These are phyloP conservation scores for Brenthis daphne DNA, from an alignment of 2,888 invertebrate species.

Conservation along the genomic window DNA sequence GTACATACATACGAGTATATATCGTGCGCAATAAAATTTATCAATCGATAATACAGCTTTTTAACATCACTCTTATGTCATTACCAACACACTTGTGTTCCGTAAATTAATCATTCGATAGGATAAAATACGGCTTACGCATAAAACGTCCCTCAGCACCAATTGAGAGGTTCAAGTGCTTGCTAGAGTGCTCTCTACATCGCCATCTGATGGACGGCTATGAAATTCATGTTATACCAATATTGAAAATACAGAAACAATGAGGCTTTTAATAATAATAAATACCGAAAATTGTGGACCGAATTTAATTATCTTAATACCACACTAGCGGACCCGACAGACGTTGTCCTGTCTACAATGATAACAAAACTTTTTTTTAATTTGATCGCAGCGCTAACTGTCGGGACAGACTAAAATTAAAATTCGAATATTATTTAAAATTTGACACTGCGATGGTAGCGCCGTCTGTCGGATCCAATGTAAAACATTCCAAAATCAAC, in stretches of 20 bases:
- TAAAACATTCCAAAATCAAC: too few species aligned
- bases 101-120: conserved; percentile 15
- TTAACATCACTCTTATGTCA: conserved; percentile 8
- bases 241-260: background rate
- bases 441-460: too few species aligned
- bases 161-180: conserved; percentile 15
- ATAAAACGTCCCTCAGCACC: conserved; percentile 20
- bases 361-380: too few species aligned
- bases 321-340: too few species aligned
- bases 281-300: background rate
- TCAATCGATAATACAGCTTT: background rate
- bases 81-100: conserved; percentile 3
- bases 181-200: conserved; percentile 7
- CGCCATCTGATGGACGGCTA: conserved; percentile 15
- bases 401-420: too few species aligned
- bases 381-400: too few species aligned
- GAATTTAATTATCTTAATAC: background rate
- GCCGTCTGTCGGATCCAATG: too few species aligned
- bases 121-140: conserved; percentile 6
- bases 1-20: too few species aligned
- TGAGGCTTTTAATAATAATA: background rate
- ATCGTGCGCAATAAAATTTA: background rate
- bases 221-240: conserved; percentile 8
- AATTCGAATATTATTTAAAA: too few species aligned
- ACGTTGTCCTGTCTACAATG: too few species aligned